These are phyloP conservation scores for Erpobdella octoculata DNA, from an alignment of 2,888 invertebrate genomes.

Conservation along the genomic window DNA sequence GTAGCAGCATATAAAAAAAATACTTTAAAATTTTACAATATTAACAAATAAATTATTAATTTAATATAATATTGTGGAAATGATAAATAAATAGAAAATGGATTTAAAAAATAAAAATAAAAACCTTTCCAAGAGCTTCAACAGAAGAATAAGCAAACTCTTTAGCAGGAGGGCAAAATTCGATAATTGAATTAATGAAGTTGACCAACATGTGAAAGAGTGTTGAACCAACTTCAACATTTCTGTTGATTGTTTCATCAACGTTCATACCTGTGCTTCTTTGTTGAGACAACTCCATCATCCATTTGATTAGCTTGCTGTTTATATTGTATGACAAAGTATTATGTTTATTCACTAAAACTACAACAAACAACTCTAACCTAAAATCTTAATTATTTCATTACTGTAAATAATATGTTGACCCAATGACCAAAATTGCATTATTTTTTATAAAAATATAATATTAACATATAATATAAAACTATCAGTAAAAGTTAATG, in stretches of 20 bases:
- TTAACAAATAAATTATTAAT: neutral
- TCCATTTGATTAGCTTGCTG: neutral
- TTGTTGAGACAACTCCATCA: neutral
- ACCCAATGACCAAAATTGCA: too few species aligned
- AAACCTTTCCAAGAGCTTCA: conserved; percentile 62
- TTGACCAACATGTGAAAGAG: conserved; percentile 64
- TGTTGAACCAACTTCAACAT: conserved; percentile 54
- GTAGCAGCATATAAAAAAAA: neutral
- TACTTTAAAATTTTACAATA: neutral
- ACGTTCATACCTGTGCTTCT: neutral
- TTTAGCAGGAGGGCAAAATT: conserved; percentile 64
- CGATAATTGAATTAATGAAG: conserved; percentile 62
- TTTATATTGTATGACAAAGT: neutral
- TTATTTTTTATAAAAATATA: too few species aligned
- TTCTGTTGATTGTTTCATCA: neutral
- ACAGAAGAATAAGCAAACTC: conserved; percentile 64
- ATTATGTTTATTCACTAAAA: neutral
- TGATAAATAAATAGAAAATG: too few species aligned
- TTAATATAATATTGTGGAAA: too few species aligned
- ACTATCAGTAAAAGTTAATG: neutral
- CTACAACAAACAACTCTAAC: neutral
- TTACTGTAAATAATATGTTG: neutral
- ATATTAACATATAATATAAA: too few species aligned
- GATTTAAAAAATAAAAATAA: neutral
- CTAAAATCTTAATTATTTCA: neutral